Conservation (phyloP, 2,888 invertebrate species). For the Timema podura region DNA sequence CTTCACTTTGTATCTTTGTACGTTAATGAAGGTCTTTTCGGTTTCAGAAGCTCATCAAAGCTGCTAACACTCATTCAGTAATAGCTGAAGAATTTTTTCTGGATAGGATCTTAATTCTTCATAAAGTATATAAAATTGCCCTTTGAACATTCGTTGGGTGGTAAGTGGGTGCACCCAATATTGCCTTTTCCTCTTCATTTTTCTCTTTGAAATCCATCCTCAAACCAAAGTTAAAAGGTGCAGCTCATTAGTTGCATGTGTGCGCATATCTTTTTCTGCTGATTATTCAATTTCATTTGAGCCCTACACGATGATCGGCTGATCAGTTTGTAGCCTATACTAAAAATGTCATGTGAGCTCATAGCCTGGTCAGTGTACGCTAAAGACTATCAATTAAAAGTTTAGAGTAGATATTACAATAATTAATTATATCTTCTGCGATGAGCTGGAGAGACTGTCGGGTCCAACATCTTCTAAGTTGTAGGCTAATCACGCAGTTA, state of each 20-base stretch:
- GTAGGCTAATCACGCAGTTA: too few relatives aligned
- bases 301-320: background rate
- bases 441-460: too few relatives aligned
- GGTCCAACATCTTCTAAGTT: too few relatives aligned
- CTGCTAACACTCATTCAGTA: background rate
- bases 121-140: background rate
- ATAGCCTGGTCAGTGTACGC: too few relatives aligned
- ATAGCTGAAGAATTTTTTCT: background rate
- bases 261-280: background rate
- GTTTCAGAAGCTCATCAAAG: background rate
- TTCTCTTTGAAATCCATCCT: conserved; percentile 4
- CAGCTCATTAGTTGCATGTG: background rate
- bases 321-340: background rate
- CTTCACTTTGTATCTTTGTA: background rate
- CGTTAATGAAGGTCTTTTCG: background rate
- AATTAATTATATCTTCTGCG: too few relatives aligned
- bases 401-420: too few relatives aligned
- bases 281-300: background rate
- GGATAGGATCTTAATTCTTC: background rate
- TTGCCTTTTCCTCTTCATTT: conserved; percentile 3
- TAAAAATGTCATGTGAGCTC: too few relatives aligned
- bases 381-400: too few relatives aligned
- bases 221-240: background rate
- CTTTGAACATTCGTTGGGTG: background rate
- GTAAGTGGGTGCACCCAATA: background rate